Evolutionary conservation across 2,797 vertebrate species (phyloP).

Genomic region (Emydoidea blandingii): DNA sequence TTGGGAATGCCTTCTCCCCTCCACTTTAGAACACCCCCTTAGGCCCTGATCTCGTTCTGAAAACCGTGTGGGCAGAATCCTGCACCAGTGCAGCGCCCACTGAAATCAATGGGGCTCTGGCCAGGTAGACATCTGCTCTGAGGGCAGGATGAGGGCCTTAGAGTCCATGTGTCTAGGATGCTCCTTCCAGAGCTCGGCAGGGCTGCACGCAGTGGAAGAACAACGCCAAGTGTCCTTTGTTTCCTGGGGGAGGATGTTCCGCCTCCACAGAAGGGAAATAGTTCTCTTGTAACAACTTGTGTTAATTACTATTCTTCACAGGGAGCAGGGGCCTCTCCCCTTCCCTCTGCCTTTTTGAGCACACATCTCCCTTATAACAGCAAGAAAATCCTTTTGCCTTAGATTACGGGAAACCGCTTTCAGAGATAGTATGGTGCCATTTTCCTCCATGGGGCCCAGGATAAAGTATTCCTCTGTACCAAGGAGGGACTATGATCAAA

Average conservation of each 20-base stretch:
- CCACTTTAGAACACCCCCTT: not conserved
- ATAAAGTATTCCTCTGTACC: conserved; percentile 64
- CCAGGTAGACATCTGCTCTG: not conserved
- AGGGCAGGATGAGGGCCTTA: not conserved
- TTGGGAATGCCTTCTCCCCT: not conserved
- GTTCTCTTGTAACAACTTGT: not conserved
- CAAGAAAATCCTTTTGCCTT: conserved; percentile 12
- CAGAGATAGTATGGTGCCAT: conserved; percentile 68
- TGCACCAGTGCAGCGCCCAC: not conserved
- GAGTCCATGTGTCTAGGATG: not conserved
- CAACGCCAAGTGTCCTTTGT: not conserved
- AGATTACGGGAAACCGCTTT: conserved; percentile 37
- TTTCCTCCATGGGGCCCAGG: conserved; percentile 48
- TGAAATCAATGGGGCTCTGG: not conserved
- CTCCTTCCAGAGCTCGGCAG: not conserved
- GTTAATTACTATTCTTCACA: not conserved
- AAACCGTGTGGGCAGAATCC: not conserved
- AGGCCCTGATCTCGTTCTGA: not conserved
- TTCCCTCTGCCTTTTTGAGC: not conserved
- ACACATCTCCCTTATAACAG: not conserved
- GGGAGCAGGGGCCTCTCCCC: not conserved
- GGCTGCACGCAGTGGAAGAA: not conserved
- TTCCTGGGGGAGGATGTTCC: not conserved
- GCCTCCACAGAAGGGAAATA: not conserved
- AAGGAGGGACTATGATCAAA: conserved; percentile 59